Evolutionary conservation across 2,113 vertebrate genomes (phyloP).

Genomic region (Amblyopsis rosae): DNA sequence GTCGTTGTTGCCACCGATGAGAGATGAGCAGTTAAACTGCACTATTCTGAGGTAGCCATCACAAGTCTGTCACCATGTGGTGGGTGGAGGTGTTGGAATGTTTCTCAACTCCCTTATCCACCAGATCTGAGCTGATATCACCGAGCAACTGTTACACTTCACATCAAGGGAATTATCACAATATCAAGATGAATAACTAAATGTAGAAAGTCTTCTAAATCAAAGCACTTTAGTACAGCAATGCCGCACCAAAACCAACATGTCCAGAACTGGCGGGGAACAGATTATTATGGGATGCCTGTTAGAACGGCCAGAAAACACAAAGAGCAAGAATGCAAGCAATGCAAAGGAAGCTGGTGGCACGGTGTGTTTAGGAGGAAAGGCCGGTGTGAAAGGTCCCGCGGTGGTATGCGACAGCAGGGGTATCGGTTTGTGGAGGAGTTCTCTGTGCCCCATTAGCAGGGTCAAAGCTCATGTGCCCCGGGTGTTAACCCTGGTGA

Average conservation of each 20-base stretch:
- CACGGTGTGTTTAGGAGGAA: constrained; percentile 58
- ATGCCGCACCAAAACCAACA: background rate
- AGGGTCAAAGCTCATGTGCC: constrained; percentile 79
- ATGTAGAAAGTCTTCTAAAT: background rate
- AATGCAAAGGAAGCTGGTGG: constrained; percentile 46
- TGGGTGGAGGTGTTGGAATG: background rate
- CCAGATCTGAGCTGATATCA: background rate
- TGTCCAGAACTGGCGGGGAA: background rate
- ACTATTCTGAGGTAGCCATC: background rate
- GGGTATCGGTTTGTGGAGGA: constrained; percentile 78
- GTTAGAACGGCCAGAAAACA: constrained; percentile 10
- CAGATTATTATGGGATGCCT: background rate
- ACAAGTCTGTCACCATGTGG: constrained; percentile 1
- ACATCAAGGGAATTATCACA: background rate
- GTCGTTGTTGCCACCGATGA: background rate
- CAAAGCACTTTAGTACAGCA: background rate
- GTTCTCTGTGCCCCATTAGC: constrained; percentile 83
- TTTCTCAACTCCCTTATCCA: background rate
- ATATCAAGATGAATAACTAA: too few species aligned
- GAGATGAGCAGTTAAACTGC: background rate
- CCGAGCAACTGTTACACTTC: background rate
- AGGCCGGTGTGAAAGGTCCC: constrained; percentile 79
- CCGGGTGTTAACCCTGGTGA: constrained; percentile 81
- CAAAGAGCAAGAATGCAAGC: constrained; percentile 11
- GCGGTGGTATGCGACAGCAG: constrained; percentile 78